These are phyloP conservation scores for Leuctra nigra DNA, from an alignment of 2,888 invertebrate genomes.

Conservation along the genomic window DNA sequence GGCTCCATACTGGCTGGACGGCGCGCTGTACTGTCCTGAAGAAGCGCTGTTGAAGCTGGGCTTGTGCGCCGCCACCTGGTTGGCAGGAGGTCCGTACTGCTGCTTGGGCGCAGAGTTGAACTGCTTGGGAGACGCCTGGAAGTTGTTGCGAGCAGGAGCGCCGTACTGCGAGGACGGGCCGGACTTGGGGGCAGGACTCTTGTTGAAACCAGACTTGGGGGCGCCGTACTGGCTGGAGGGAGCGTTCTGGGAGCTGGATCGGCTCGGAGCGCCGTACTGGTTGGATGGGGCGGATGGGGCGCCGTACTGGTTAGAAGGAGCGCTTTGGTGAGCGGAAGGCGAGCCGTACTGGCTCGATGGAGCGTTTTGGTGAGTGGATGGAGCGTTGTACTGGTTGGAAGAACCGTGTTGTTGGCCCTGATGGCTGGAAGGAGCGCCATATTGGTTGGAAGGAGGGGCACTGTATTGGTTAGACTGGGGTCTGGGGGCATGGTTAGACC, in stretches of 20 bases:
- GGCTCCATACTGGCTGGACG: constrained; percentile 33
- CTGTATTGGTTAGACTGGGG: constrained; percentile 2
- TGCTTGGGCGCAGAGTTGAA: too few relatives aligned
- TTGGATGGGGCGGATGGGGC: constrained; percentile 1
- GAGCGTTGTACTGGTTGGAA: constrained; percentile 34
- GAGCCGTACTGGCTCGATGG: constrained; percentile 13
- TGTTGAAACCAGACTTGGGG: constrained; percentile 9
- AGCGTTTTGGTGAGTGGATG: constrained; percentile 38
- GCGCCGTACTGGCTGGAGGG: constrained; percentile 22
- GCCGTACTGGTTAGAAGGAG: background rate
- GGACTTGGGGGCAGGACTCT: background rate
- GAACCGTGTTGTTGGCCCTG: too few relatives aligned
- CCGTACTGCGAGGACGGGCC: constrained; percentile 21
- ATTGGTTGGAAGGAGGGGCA: constrained; percentile 21
- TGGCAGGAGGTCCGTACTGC: constrained; percentile 69
- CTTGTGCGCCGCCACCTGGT: constrained; percentile 21
- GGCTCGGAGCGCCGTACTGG: constrained; percentile 18
- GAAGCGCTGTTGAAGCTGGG: constrained; percentile 4
- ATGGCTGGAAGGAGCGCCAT: constrained; percentile 29
- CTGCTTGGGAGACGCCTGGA: too few relatives aligned
- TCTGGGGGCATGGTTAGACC: background rate
- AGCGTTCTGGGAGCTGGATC: background rate
- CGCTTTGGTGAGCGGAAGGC: background rate
- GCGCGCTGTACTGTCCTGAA: constrained; percentile 20
- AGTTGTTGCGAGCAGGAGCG: constrained; percentile 16